Conservation (phyloP, 2,113 vertebrate genomes). For the Elephas maximus region DNA sequence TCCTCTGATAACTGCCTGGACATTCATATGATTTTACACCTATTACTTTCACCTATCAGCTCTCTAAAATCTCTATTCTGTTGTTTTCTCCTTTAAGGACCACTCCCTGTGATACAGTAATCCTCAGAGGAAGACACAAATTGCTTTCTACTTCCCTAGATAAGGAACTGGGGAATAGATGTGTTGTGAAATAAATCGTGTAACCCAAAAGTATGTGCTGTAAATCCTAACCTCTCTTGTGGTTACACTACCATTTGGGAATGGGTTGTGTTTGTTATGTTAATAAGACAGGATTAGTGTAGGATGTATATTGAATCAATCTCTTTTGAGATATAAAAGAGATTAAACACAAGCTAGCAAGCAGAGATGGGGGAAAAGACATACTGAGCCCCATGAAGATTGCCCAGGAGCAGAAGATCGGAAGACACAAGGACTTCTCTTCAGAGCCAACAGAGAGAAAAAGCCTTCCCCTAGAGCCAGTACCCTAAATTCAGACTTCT, state of each 20-base stretch:
- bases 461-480: neutral
- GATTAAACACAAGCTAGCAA: neutral
- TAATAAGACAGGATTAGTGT: neutral
- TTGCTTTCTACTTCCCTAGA: neutral
- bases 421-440: neutral
- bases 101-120: neutral
- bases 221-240: neutral
- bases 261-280: neutral
- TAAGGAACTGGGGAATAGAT: neutral
- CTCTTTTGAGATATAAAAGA: neutral
- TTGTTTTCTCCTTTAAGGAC: slow-evolving; percentile 3
- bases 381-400: neutral
- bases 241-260: neutral
- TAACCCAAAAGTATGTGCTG: neutral
- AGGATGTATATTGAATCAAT: neutral
- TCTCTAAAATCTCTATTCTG: slow-evolving; percentile 1
- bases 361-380: neutral
- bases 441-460: neutral
- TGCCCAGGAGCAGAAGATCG: neutral
- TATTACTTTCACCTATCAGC: neutral
- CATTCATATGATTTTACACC: neutral
- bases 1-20: neutral
- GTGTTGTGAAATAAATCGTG: neutral
- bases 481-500: neutral
- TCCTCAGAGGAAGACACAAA: neutral